These are phyloP conservation scores for Rhyacichthys aspro DNA, from an alignment of 2,797 vertebrate genomes.

Conservation along the genomic window DNA sequence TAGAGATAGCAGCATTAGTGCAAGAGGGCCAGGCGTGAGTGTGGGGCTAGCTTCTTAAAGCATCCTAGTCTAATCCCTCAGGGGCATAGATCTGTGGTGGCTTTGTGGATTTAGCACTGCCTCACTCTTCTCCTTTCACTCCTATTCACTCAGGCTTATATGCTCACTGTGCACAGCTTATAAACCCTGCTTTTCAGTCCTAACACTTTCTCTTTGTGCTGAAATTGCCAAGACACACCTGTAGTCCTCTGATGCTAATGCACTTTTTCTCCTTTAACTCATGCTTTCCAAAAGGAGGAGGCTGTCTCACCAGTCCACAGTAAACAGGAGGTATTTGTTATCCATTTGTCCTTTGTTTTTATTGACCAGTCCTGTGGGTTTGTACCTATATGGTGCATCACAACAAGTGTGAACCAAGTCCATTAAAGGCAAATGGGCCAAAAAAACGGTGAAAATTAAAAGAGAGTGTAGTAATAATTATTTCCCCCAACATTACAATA, in stretches of 20 bases:
- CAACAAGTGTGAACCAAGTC: no score
- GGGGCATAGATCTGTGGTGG: conserved; percentile 21
- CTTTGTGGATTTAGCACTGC: conserved; percentile 54
- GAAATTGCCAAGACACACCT: conserved; percentile 27
- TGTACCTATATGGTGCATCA: no score
- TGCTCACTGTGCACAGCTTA: conserved; percentile 46
- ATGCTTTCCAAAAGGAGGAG: conserved; percentile 80
- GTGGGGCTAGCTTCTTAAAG: conserved; percentile 24
- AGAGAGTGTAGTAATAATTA: no score
- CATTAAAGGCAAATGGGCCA: no score
- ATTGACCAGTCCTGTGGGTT: no score
- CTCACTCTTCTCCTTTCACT: conserved; percentile 54
- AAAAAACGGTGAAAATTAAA: no score
- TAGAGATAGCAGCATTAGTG: conserved; percentile 11
- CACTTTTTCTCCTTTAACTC: conserved; percentile 57
- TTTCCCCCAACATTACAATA: no score
- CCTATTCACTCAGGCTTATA: conserved; percentile 47
- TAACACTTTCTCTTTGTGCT: conserved; percentile 48
- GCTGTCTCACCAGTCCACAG: conserved; percentile 72
- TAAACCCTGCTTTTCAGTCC: conserved; percentile 47
- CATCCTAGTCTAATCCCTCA: conserved; percentile 29
- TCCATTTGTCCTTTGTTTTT: no score
- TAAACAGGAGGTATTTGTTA: conserved; percentile 78
- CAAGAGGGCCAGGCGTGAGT: neutral
- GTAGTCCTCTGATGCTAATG: conserved; percentile 56